Base-by-base conservation (phyloP, 2,797 vertebrate species). In the Sarcoramphus papa region DNA sequence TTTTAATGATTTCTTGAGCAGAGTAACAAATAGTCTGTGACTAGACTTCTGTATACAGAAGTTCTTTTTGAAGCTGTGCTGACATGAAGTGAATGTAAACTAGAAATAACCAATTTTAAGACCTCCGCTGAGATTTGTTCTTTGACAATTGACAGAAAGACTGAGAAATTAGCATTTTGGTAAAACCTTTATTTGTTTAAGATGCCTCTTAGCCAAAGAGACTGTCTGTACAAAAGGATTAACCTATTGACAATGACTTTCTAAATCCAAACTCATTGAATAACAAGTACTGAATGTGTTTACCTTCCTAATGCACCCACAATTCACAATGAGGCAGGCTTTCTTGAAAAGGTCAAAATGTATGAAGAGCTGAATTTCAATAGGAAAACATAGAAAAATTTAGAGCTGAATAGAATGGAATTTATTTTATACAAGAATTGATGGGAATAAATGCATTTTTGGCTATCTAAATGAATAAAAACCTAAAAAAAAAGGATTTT, bases 171-270 rank as follows among this genome's bases (percentile, higher is more conserved):
- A 98, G 91, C 97, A 98, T 98, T 97, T 98, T 97, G 93, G 97
- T 97, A 97, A 98, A 97, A 98, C 82, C 92, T 96, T 92, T 97
- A 97, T 98, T 98, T 98, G 94, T 97, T 97, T 97, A 98, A 97
- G 93, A 97, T 97, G 88, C 95, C 94, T 98, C 96, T 97, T 97
- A 97, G 97, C 97, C 97, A 97, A 97, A 97, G 93, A 98, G 85
- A 96, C 92, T 97, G 85, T 96, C 98, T 97, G 93, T 98, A 97
- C 94, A 97, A 94, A 98, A 97, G 97, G 97, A 98, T 98, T 98
- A 98, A 97, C 98, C 97, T 98, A 98, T 97, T 98, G 98, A 98
- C 98, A 98, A 98, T 97, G 96, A 97, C 96, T 98, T 98, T 97
- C 95, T 91, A 96, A 98, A 98, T 96, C 94, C 93, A 97, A 96